Percentiles rank a stretch among this genome's conserved stretches.
Evolutionary conservation across 2,888 invertebrate species (phyloP).

Genomic region (Adelognathus sp.): DNA sequence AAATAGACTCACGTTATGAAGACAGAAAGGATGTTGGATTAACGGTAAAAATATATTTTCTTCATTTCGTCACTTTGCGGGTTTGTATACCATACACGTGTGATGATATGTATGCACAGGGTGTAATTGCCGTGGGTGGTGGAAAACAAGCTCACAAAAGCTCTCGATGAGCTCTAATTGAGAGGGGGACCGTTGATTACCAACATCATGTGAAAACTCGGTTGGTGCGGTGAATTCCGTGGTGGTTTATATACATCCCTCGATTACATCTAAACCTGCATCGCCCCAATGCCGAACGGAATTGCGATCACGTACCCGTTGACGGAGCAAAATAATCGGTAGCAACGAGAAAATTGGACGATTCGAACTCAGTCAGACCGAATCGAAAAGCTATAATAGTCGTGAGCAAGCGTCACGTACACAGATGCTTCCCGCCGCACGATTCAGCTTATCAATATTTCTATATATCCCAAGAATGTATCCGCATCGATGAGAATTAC

Average conservation of each 20-base stretch:
- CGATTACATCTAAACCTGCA: slow-evolving; percentile 32
- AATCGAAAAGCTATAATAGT: slow-evolving; percentile 50
- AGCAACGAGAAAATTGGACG: slow-evolving; percentile 56
- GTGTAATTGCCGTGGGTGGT: not conserved
- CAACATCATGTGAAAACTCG: slow-evolving; percentile 7
- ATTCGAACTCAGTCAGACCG: slow-evolving; percentile 44
- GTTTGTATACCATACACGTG: not conserved
- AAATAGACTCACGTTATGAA: not conserved
- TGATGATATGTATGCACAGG: not conserved
- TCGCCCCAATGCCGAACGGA: slow-evolving; percentile 21
- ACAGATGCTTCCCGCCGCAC: not conserved
- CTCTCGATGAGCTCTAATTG: slow-evolving; percentile 52
- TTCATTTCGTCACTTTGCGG: not conserved
- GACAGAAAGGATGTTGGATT: not conserved
- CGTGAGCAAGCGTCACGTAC: not conserved
- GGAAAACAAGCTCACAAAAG: slow-evolving; percentile 36
- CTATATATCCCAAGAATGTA: not conserved
- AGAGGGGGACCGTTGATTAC: slow-evolving; percentile 45
- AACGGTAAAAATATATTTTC: slow-evolving; percentile 5
- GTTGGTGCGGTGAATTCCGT: not conserved
- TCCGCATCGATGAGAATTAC: not conserved
- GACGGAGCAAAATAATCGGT: slow-evolving; percentile 54
- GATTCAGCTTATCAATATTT: not conserved
- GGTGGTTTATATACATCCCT: slow-evolving; percentile 19
- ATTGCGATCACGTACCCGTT: slow-evolving; percentile 56